Percentiles rank a stretch among this genome's conserved stretches.
These are phyloP conservation scores for Thera britannica DNA, from an alignment of 2,888 invertebrate species.

Conservation along the genomic window DNA sequence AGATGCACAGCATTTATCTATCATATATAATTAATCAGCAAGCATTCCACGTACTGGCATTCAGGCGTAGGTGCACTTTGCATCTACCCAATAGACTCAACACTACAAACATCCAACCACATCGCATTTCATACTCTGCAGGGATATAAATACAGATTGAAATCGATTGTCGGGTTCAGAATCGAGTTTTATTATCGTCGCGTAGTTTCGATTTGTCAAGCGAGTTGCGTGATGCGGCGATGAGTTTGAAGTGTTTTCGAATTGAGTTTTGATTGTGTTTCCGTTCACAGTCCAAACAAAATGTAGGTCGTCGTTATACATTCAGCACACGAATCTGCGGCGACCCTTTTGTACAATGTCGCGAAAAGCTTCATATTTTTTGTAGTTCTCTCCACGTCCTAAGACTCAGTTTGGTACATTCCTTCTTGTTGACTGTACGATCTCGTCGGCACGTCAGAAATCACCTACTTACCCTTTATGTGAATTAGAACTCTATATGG, in stretches of 20 bases:
- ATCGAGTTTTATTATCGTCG: conserved; percentile 38
- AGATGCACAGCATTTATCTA: conserved; percentile 43
- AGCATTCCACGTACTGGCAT: conserved; percentile 49
- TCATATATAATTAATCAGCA: conserved; percentile 54
- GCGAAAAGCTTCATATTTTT: conserved; percentile 17
- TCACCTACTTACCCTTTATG: conserved; percentile 68
- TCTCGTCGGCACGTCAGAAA: conserved; percentile 62
- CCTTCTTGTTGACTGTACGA: conserved; percentile 35
- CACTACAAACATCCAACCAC: conserved; percentile 24
- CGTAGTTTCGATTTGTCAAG: conserved; percentile 54
- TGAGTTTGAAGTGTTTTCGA: conserved; percentile 70
- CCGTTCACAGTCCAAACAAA: conserved; percentile 60
- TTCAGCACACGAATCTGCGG: conserved; percentile 65
- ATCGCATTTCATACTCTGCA: conserved; percentile 23
- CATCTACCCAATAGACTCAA: conserved; percentile 44
- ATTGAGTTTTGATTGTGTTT: conserved; percentile 78
- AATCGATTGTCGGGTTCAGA: conserved; percentile 7
- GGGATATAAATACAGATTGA: conserved; percentile 13
- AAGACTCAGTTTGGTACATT: conserved; percentile 24
- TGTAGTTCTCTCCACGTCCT: conserved; percentile 21
- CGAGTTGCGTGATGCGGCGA: conserved; percentile 64
- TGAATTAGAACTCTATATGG: conserved; percentile 52
- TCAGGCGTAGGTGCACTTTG: conserved; percentile 49
- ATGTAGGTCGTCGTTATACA: conserved; percentile 68
- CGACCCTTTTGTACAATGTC: conserved; percentile 49